Evolutionary conservation across 2,888 invertebrate genomes (phyloP).

Genomic region (Parelbella ahira): DNA sequence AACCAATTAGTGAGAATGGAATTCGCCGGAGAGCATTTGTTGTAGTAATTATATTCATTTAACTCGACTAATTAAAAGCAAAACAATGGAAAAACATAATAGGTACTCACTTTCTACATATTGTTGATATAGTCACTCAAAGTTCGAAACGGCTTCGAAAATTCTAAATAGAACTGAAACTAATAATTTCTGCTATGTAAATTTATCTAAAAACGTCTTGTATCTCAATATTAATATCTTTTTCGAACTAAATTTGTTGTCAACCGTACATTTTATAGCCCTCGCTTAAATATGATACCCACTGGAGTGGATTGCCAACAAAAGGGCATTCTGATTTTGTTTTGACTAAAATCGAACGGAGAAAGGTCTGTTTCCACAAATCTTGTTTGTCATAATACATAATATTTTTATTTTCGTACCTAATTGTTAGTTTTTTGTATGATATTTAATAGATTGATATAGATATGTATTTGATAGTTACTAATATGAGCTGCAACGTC

Average conservation of each 20-base stretch:
- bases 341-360: constrained; percentile 70
- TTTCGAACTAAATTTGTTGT: constrained; percentile 32
- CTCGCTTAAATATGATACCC: constrained; percentile 68
- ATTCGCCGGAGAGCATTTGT: constrained; percentile 19
- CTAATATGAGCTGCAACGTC: too few relatives aligned
- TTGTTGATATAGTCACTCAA: too few relatives aligned
- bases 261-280: constrained; percentile 42
- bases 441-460: too few relatives aligned
- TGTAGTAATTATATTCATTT: constrained; percentile 16
- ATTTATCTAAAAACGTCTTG: too few relatives aligned
- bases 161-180: too few relatives aligned
- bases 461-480: too few relatives aligned
- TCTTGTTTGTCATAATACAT: constrained; percentile 54
- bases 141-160: too few relatives aligned
- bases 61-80: constrained; percentile 10
- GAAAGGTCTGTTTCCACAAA: constrained; percentile 59
- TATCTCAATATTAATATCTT: too few relatives aligned
- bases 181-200: too few relatives aligned
- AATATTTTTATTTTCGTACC: constrained; percentile 39
- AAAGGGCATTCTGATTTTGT: constrained; percentile 73
- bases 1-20: constrained; percentile 24
- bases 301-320: constrained; percentile 70
- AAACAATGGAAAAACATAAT: constrained; percentile 11
- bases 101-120: constrained; percentile 1
- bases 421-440: too few relatives aligned